These are phyloP conservation scores for Prinia subflava DNA, from an alignment of 2,113 vertebrate genomes.

Conservation along the genomic window DNA sequence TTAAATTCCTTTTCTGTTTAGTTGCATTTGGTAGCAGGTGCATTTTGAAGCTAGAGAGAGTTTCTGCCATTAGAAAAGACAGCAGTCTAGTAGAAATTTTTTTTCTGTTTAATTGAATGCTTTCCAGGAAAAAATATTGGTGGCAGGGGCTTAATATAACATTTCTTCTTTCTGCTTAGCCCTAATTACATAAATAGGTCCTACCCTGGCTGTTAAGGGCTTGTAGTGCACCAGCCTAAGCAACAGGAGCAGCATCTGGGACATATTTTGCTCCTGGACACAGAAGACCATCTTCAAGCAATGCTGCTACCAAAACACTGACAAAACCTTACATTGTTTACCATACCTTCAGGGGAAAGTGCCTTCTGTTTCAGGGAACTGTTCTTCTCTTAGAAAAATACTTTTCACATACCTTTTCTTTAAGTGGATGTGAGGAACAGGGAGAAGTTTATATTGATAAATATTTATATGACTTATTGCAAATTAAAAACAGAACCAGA, in stretches of 20 bases:
- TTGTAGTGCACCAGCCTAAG: background rate
- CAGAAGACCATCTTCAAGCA: constrained; percentile 13
- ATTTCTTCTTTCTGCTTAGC: constrained; percentile 41
- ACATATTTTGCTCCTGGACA: background rate
- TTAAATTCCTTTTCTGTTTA: constrained; percentile 29
- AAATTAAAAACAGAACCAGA: background rate
- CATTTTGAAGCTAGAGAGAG: background rate
- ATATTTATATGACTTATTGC: background rate
- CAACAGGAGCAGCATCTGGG: constrained; percentile 29
- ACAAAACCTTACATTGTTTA: background rate
- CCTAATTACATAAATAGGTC: constrained; percentile 32
- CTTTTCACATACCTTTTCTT: background rate
- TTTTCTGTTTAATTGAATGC: background rate
- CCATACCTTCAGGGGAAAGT: background rate
- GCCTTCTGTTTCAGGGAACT: background rate
- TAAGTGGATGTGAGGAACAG: background rate
- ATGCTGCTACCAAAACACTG: background rate
- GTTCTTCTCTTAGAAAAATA: background rate
- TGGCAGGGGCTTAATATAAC: constrained; percentile 8
- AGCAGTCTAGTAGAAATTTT: background rate
- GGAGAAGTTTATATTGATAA: background rate
- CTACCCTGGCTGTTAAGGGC: constrained; percentile 11
- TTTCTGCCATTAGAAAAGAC: constrained; percentile 21
- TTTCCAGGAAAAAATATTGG: background rate
- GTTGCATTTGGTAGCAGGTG: background rate